Percentiles rank a stretch among this genome's conserved stretches.
These are phyloP conservation scores for Anniella stebbinsi DNA, from an alignment of 2,797 vertebrate species.

Conservation along the genomic window DNA sequence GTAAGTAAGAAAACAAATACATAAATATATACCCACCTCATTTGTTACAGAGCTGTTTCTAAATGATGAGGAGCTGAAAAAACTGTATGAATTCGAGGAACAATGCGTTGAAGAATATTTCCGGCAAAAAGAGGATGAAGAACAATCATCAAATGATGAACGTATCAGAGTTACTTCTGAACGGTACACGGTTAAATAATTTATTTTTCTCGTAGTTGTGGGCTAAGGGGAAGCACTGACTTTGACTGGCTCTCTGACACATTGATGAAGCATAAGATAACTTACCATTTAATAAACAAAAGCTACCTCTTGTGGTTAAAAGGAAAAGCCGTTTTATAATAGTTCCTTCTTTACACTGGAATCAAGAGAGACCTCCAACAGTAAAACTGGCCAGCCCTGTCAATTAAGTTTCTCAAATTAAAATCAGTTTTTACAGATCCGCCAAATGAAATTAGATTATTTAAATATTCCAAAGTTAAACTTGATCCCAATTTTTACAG, in stretches of 20 bases:
- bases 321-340: not conserved
- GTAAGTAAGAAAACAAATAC: not conserved
- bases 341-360: not conserved
- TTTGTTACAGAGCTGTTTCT: constrained; percentile 89
- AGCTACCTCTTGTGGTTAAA: not conserved
- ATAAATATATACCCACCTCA: not conserved
- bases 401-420: too few species aligned
- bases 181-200: constrained; percentile 80
- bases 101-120: constrained; percentile 98
- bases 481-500: too few species aligned
- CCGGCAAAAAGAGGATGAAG: constrained; percentile 92
- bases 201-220: not conserved
- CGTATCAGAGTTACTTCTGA: constrained; percentile 96
- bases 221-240: not conserved
- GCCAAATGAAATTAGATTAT: too few species aligned
- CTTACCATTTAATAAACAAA: not conserved
- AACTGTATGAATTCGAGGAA: constrained; percentile 95
- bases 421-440: too few species aligned
- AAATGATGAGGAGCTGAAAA: constrained; percentile 94
- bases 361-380: too few species aligned
- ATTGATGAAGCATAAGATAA: not conserved
- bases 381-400: too few species aligned
- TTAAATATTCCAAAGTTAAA: too few species aligned
- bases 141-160: constrained; percentile 94
- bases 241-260: not conserved